Evolutionary conservation across 1,140 invertebrate species (phyloP).

Genomic region (Drosophila busckii): DNA sequence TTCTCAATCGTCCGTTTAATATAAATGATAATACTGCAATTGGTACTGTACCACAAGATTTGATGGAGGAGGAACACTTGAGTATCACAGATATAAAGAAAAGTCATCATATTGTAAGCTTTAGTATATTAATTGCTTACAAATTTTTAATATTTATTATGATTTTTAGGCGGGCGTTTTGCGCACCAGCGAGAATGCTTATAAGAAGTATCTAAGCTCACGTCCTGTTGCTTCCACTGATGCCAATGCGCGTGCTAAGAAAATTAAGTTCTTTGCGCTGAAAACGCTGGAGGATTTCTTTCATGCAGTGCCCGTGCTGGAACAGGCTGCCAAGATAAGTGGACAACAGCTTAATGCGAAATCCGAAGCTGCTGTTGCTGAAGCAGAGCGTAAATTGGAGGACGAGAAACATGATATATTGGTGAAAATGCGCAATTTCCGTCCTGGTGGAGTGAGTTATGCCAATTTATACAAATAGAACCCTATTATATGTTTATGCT

Average conservation of each 20-base stretch:
- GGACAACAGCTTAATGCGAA: conserved; percentile 29
- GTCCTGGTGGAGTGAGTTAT: conserved; percentile 88
- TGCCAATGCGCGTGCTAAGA: conserved; percentile 90
- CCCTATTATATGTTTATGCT: neutral
- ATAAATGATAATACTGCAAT: conserved; percentile 80
- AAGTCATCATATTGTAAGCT: conserved; percentile 86
- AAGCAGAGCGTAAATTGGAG: conserved; percentile 64
- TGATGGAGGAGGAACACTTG: conserved; percentile 91
- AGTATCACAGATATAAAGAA: conserved; percentile 88
- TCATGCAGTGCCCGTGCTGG: conserved; percentile 35
- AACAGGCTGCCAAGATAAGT: conserved; percentile 49
- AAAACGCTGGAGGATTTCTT: conserved; percentile 78
- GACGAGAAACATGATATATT: conserved; percentile 82
- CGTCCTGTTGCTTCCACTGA: conserved; percentile 92
- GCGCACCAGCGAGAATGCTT: conserved; percentile 91
- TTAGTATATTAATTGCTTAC: neutral
- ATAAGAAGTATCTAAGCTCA: conserved; percentile 93
- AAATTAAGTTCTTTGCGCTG: conserved; percentile 74
- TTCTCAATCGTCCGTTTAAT: conserved; percentile 89
- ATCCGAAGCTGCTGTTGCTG: conserved; percentile 39
- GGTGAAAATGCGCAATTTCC: conserved; percentile 89
- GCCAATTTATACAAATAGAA: no score
- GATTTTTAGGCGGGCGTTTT: conserved; percentile 84
- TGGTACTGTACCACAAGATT: conserved; percentile 87
- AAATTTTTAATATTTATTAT: neutral